Conservation (phyloP, 2,113 vertebrate genomes). For the Tympanuchus pallidicinctus region DNA sequence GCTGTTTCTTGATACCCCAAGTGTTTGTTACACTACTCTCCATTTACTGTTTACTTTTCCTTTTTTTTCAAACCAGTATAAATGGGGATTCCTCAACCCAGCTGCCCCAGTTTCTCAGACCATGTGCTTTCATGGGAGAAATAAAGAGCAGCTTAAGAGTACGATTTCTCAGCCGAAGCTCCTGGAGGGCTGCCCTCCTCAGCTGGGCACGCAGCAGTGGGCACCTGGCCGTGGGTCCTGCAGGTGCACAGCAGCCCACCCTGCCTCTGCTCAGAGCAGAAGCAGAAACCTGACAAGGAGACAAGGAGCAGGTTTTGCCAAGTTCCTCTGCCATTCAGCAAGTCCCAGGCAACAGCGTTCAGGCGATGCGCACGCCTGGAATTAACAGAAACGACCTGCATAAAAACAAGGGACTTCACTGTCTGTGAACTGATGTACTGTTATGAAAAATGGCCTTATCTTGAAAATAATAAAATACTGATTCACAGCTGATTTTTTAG, state of each 20-base stretch:
- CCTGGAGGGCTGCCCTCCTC: neutral
- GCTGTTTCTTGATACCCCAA: slow-evolving; percentile 83
- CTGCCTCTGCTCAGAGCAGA: neutral
- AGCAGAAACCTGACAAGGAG: neutral
- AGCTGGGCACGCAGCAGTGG: neutral
- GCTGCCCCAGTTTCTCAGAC: slow-evolving; percentile 75
- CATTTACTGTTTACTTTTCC: slow-evolving; percentile 83
- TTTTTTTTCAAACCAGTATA: slow-evolving; percentile 36
- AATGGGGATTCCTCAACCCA: slow-evolving; percentile 81
- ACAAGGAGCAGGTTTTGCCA: too few relatives aligned
- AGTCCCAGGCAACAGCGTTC: neutral
- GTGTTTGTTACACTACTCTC: slow-evolving; percentile 86
- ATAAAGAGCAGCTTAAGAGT: slow-evolving; percentile 29
- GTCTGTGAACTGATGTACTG: too few relatives aligned
- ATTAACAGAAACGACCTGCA: neutral
- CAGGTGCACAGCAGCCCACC: neutral
- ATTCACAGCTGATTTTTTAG: neutral
- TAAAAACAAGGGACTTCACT: too few relatives aligned
- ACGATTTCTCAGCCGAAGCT: slow-evolving; percentile 42
- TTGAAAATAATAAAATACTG: neutral
- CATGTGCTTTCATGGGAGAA: slow-evolving; percentile 46
- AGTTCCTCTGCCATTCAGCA: neutral
- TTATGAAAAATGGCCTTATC: neutral
- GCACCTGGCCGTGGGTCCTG: too few relatives aligned
- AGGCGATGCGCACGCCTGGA: neutral